phyloP scores from a whole-genome alignment of 1,140 invertebrate species.

The Pinna nobilis region DNA sequence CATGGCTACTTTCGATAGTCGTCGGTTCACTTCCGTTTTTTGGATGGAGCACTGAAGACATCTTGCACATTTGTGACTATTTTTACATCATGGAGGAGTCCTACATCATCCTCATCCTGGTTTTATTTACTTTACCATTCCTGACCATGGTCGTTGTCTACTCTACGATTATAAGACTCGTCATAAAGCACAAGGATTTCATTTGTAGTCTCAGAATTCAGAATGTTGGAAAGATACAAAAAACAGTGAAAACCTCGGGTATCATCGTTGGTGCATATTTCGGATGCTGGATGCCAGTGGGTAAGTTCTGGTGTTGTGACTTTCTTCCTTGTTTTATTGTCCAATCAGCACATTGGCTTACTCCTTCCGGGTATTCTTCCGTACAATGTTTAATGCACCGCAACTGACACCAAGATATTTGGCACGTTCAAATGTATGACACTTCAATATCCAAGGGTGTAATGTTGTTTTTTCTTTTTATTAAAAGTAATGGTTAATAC shows the following conservation, averaged over 20 bases:
- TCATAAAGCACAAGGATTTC: not conserved
- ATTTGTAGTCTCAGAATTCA: not conserved
- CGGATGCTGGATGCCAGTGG: slow-evolving; percentile 41
- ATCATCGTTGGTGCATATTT: slow-evolving; percentile 44
- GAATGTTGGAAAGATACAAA: slow-evolving; percentile 8
- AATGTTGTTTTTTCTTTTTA: too few relatives aligned
- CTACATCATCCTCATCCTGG: slow-evolving; percentile 19
- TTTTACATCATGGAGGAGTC: slow-evolving; percentile 25
- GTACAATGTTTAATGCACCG: too few relatives aligned
- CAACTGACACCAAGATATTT: too few relatives aligned
- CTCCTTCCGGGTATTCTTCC: too few relatives aligned
- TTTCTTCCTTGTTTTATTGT: too few relatives aligned
- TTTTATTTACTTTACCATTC: slow-evolving; percentile 26
- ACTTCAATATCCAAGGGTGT: too few relatives aligned
- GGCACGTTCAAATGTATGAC: too few relatives aligned
- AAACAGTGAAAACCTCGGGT: slow-evolving; percentile 13
- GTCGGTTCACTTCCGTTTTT: slow-evolving; percentile 37
- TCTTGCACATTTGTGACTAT: slow-evolving; percentile 32
- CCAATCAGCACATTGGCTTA: too few relatives aligned
- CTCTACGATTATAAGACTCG: slow-evolving; percentile 1
- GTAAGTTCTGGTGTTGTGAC: too few relatives aligned
- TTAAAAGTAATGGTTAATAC: too few relatives aligned
- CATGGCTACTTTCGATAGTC: slow-evolving; percentile 25
- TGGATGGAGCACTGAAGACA: slow-evolving; percentile 38
- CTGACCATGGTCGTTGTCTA: slow-evolving; percentile 21